phyloP scores from a whole-genome alignment of 2,113 vertebrate genomes.

The Pseudois nayaur region DNA sequence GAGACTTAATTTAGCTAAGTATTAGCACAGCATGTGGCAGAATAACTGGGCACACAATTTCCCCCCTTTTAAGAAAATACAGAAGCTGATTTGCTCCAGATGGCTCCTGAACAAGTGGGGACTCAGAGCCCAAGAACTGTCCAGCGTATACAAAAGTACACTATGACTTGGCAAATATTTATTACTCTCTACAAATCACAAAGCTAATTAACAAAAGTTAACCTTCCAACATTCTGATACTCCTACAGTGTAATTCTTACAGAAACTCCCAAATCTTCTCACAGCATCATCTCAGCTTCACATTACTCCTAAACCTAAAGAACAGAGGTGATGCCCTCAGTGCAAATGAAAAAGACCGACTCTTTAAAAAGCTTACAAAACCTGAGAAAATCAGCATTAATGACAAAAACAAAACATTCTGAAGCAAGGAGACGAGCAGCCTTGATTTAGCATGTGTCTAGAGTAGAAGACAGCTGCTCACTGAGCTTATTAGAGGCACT shows the following conservation, averaged over 20 bases:
- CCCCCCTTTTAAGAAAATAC: background rate
- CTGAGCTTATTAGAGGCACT: rapidly evolving
- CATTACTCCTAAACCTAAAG: background rate
- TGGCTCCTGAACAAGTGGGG: background rate
- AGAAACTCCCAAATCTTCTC: background rate
- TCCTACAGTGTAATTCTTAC: background rate
- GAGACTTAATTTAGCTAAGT: background rate
- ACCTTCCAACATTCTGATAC: background rate
- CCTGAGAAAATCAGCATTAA: background rate
- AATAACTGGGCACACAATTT: background rate
- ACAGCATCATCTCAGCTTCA: background rate
- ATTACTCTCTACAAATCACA: background rate
- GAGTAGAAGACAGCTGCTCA: background rate
- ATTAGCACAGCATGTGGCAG: background rate
- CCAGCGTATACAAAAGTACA: background rate
- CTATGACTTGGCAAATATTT: too few relatives aligned
- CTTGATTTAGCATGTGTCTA: background rate
- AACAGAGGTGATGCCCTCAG: background rate
- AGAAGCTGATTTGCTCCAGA: background rate
- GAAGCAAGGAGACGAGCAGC: background rate
- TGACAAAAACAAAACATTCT: background rate
- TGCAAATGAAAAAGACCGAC: background rate
- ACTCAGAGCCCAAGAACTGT: rapidly evolving
- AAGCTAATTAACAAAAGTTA: background rate
- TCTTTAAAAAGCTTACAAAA: background rate